Evolutionary conservation across 2,113 vertebrate genomes (phyloP).

Genomic region (Conger conger): DNA sequence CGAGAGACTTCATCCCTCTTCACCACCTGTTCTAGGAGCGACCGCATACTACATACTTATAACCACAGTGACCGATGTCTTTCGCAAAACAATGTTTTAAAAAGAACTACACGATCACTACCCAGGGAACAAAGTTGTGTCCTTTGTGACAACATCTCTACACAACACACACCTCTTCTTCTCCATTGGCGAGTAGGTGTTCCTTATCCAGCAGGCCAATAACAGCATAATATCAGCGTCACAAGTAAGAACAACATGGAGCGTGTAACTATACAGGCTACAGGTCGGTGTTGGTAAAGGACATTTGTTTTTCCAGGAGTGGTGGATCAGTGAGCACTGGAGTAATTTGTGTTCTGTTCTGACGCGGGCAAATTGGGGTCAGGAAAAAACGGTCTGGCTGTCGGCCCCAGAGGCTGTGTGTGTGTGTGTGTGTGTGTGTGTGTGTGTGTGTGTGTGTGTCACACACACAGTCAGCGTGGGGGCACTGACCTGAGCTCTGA

Average conservation of each 20-base stretch:
- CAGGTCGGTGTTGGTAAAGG: not conserved
- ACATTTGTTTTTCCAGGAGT: not conserved
- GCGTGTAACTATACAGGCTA: too few relatives aligned
- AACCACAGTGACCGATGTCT: too few relatives aligned
- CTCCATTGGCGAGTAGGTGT: not conserved
- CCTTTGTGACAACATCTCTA: not conserved
- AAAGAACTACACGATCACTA: too few relatives aligned
- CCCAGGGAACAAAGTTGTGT: not conserved
- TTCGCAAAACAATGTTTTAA: too few relatives aligned
- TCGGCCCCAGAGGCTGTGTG: not conserved
- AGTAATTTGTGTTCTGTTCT: not conserved
- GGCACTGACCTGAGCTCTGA: not conserved
- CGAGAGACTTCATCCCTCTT: not conserved
- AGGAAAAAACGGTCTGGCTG: not conserved
- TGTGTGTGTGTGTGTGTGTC: too few relatives aligned
- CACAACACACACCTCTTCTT: not conserved
- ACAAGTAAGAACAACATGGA: not conserved
- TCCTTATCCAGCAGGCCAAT: too few relatives aligned
- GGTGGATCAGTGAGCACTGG: not conserved
- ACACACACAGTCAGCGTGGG: not conserved
- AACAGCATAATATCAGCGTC: not conserved
- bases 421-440: too few relatives aligned
- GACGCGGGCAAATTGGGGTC: not conserved
- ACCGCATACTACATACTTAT: too few relatives aligned
- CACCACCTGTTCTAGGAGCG: not conserved